Conservation (phyloP, 2,113 vertebrate genomes). For the Thermophis baileyi region DNA sequence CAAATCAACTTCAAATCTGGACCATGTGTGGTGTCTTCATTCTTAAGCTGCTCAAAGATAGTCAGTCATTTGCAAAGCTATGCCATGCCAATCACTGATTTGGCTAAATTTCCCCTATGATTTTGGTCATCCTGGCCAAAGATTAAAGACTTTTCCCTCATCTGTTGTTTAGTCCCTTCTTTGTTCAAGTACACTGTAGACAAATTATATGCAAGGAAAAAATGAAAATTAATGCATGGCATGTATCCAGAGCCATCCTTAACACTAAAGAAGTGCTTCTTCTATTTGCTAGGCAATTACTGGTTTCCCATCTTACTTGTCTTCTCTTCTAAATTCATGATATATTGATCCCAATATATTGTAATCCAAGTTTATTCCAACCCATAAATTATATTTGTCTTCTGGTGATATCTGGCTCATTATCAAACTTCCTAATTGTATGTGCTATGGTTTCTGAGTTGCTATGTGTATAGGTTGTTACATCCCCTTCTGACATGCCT, state of each 20-base stretch:
- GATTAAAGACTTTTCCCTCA: neutral
- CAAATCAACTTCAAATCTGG: neutral
- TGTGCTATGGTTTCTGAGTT: neutral
- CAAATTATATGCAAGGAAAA: neutral
- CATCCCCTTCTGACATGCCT: neutral
- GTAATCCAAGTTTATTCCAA: conserved; percentile 24
- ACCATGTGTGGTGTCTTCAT: neutral
- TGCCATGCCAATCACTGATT: neutral
- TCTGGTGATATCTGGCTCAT: conserved; percentile 13
- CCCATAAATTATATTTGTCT: conserved; percentile 48
- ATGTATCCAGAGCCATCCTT: neutral
- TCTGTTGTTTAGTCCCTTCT: neutral
- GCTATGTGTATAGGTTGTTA: neutral
- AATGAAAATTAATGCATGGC: neutral
- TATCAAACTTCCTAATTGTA: conserved; percentile 39
- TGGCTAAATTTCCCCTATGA: neutral
- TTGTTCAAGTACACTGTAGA: neutral
- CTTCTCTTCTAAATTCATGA: neutral
- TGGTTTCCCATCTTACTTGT: neutral
- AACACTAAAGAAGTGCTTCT: neutral
- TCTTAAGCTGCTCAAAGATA: neutral
- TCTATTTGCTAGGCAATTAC: neutral
- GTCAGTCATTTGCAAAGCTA: neutral
- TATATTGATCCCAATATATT: neutral
- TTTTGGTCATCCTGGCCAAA: neutral